Evolutionary conservation across 2,113 vertebrate species (phyloP), one percentile per base, ranked within the genome.

Genomic region (Xenopus laevis): DNA sequence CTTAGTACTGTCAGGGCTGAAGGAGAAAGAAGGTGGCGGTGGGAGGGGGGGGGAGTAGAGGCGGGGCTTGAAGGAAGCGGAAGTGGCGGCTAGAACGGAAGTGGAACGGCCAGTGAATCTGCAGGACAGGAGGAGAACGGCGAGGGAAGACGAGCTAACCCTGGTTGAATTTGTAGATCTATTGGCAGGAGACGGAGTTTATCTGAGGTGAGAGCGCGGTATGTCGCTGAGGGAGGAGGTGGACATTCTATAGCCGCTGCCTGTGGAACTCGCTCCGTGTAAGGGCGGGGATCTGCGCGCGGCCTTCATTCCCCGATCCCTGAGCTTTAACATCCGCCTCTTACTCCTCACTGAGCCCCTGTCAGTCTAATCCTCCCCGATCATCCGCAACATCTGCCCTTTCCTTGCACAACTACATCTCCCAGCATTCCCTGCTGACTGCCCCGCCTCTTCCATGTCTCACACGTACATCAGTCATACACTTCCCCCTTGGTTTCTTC

Each of bases 61-160:
- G 59, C 46, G 74, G 47, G 60, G 66, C 60, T 57, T 46, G n/a
- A n/a, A 44, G 59, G 74, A 77, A 64, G 74, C 74, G 74, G 74
- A 77, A 77, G 74, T 77, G 67, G 59, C 55, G 74, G 65, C 65
- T 62, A 18, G 73, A 75, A 75, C 74, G 74, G 74, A 77, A 77
- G 74, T 77, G 45, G 59, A 70, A 70, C 74, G 74, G 74, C 66
- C 21, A 63, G 67, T 75, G 73, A 75, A 68, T 75, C 73, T 61
- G 74, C 73, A 68, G 73, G 59, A 67, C 57, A 47, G 58, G 70
- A 60, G 21, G 2, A 23, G 66, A 67, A 57, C 67, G 18, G 66
- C 20, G 60, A 77, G 73, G 16, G 73, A 75, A 63, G 66, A 30
- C n/a, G 66, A 63, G 67, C 67, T 55, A 30, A 58, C 59, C 21